Percentiles rank a stretch among this genome's conserved stretches.
Conservation (phyloP, 2,797 vertebrate genomes). For the Myotis myotis region DNA sequence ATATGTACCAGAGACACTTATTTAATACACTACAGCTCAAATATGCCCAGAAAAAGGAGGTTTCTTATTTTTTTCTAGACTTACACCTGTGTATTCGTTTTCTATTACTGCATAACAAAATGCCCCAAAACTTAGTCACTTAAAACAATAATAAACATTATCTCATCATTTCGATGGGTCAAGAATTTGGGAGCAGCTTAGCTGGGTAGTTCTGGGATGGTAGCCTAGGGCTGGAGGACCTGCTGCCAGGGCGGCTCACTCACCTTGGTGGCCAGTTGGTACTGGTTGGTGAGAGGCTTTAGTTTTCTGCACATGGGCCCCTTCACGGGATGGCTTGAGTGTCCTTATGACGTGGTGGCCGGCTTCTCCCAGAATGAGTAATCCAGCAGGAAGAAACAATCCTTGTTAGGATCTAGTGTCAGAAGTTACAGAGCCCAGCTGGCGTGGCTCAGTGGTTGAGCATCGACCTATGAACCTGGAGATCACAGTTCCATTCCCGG, state of each 20-base stretch:
- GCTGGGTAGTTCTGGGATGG: not conserved
- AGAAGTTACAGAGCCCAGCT: not conserved
- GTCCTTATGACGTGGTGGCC: not conserved
- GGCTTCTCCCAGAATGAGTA: not conserved
- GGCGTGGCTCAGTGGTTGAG: no score
- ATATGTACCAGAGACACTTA: not conserved
- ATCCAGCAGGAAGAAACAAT: not conserved
- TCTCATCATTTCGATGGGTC: not conserved
- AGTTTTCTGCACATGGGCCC: not conserved
- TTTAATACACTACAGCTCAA: not conserved
- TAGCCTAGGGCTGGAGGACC: not conserved
- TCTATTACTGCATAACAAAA: not conserved
- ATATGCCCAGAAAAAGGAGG: not conserved
- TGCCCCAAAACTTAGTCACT: not conserved
- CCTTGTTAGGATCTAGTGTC: not conserved
- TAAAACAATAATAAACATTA: not conserved
- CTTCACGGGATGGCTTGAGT: not conserved
- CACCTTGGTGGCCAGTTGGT: not conserved
- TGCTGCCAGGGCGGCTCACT: not conserved
- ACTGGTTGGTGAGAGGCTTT: not conserved
- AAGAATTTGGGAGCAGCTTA: constrained; percentile 6
- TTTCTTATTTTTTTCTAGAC: not conserved
- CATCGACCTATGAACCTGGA: no score
- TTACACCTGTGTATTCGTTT: not conserved
- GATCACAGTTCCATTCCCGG: no score